Evolutionary conservation across 1,140 invertebrate genomes (phyloP), one percentile per base, ranked within the genome.

Genomic region (Araneus ventricosus): DNA sequence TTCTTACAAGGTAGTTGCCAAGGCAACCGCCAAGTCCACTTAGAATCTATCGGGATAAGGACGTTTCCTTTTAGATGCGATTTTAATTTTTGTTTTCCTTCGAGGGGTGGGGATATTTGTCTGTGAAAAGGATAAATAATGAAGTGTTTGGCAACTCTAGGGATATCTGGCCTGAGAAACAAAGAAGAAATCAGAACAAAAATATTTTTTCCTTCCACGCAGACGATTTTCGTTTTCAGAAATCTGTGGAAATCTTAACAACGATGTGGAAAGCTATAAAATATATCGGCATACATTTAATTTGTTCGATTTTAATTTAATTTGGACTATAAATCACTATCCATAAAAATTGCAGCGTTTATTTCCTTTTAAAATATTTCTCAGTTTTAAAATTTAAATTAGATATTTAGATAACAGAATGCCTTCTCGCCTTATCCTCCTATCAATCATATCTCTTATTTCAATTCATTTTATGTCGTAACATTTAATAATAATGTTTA

Each of bases 21-120:
- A n/a, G 41, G 37, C 41, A 84, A 84, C 82, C 82, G 82, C 39
- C 82, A 84, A 84, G 82, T 84, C 82, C 45, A 84, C 45, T 84
- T 24, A 57, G 82, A n/a, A 84, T 84, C 70, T 75, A 75, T 75
- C 70, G 70, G 70, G 70, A 75, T 75, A 75, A 75, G 70, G 70
- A 75, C 70, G 70, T 75, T 75, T 75, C 70, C 70, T 37, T 75
- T 75, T 75, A 67, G 70, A 75, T 75, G 70, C 70, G 30, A 75
- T 37, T 75, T 37, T 75, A 75, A 75, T 75, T 75, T 75, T 75
- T 75, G 30, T 75, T 37, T 37, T 37, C 6, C 34, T 37, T 34
- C 20, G 34, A 17, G 70, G 70, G 20, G 30, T 20, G 34, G 70
- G 70, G 70, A 20, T 10, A 59, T 30, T 67, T 14, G 63, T 67